Base-by-base conservation (phyloP, 1,140 invertebrate species). In the Hermatobates lingyangjiaoensis region DNA sequence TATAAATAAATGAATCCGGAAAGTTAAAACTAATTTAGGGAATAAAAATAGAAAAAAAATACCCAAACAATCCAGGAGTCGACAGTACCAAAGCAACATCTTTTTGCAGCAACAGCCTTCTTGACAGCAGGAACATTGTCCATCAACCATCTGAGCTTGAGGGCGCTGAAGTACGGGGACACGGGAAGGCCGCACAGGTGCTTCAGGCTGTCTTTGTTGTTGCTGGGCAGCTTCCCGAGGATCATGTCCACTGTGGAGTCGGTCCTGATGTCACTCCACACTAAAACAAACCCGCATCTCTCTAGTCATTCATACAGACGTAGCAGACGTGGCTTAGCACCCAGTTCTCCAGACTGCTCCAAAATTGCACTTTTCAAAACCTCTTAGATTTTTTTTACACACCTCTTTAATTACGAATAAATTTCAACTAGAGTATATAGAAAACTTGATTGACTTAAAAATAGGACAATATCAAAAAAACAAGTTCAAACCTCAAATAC, bases 61-160 rank as follows among this genome's bases (percentile, higher is more conserved):
- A 83, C 81, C 83, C 89, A 98, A 59, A 98, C 77, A 1, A 98
- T 67, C 94, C 94, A 98, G 0, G 86, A 79, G 61, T 98, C 95
- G 14, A 97, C 80, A 39, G 89, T 98, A 5, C 95, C 95, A 72
- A 97, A 95, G 55, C 82, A 70, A 63, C 88, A 89, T 27, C 71
- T 75, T 2, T 77, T 73, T 46, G 82, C 76, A 34, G 79, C 71
- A 57, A 90, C 75, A 0, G 90, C 85, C 59, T 79, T 69, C 57
- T 76, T 76, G 0, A 98, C 85, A 34, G 71, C 71, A 10, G 79
- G 71, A 27, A 90, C 75, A 69, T 98, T 92, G 60, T 96, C 85
- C 20, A 91, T 75, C 3, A 98, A 69, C 95, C 95, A 98, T 55
- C 80, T 74, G 21, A 98, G 69, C 71, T 87, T 87, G 0, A 87